Evolutionary conservation across 2,888 invertebrate genomes (phyloP).

Genomic region (Pogonocherus hispidulus): DNA sequence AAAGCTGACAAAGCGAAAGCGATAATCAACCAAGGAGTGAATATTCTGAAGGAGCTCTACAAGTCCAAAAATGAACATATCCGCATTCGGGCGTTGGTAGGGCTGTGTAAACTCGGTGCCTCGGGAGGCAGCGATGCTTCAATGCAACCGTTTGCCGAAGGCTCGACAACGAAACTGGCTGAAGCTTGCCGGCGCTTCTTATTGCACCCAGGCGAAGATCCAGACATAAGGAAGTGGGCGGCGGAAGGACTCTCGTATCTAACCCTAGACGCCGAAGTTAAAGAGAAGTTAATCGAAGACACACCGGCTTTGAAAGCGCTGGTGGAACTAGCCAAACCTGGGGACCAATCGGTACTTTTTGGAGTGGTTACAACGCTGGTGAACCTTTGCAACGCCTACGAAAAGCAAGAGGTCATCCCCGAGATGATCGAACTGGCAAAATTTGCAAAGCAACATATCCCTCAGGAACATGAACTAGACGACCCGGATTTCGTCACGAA

Average conservation of each 20-base stretch:
- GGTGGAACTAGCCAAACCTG: slow-evolving; percentile 89
- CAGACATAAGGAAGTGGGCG: slow-evolving; percentile 94
- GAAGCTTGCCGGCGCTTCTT: slow-evolving; percentile 94
- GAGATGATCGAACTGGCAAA: slow-evolving; percentile 98
- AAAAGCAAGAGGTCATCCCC: slow-evolving; percentile 95
- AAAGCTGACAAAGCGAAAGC: slow-evolving; percentile 97
- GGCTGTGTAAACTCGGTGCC: slow-evolving; percentile 94
- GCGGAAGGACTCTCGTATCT: slow-evolving; percentile 97
- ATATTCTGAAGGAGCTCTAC: slow-evolving; percentile 94
- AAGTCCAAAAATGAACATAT: slow-evolving; percentile 91
- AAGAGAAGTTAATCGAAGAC: slow-evolving; percentile 95
- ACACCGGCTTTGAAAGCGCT: slow-evolving; percentile 85
- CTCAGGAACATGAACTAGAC: slow-evolving; percentile 94
- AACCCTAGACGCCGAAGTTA: slow-evolving; percentile 98
- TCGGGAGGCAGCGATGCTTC: slow-evolving; percentile 96
- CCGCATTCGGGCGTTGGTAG: slow-evolving; percentile 86
- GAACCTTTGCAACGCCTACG: slow-evolving; percentile 97
- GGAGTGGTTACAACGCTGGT: slow-evolving; percentile 95
- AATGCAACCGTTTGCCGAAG: slow-evolving; percentile 95
- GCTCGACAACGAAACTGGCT: slow-evolving; percentile 91
- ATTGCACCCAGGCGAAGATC: slow-evolving; percentile 78
- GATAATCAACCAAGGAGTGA: slow-evolving; percentile 86
- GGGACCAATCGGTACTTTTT: slow-evolving; percentile 89
- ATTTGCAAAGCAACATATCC: slow-evolving; percentile 99
- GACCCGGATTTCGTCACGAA: slow-evolving; percentile 89